Conservation (phyloP, 2,888 invertebrate species). For the Cybosia mesomella region DNA sequence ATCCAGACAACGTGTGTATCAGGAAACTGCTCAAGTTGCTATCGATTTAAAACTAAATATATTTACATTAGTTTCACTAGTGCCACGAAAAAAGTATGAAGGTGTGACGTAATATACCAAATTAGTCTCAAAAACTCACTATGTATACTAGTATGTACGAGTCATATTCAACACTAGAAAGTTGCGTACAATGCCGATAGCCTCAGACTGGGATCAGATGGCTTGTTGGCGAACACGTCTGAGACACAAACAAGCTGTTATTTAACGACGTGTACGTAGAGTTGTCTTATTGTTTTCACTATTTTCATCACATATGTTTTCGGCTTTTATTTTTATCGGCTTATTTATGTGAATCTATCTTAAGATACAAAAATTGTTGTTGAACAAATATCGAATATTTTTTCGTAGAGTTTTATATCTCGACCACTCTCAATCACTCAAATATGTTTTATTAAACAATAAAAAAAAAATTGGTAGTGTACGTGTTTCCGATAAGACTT, state of each 20-base stretch:
- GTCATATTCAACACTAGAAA: too few species aligned
- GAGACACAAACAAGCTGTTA: constrained; percentile 50
- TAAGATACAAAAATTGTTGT: not conserved
- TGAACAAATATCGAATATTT: not conserved
- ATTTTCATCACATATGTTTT: constrained; percentile 25
- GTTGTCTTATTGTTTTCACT: constrained; percentile 37
- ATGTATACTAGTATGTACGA: too few species aligned
- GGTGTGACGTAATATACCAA: too few species aligned
- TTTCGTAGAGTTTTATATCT: not conserved
- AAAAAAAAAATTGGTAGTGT: not conserved
- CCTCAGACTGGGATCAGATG: constrained; percentile 43
- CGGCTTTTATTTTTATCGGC: constrained; percentile 10
- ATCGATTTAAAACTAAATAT: too few species aligned
- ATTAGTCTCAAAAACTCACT: too few species aligned
- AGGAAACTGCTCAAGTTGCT: too few species aligned
- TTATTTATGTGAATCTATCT: not conserved
- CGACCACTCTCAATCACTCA: not conserved
- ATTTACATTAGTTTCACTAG: too few species aligned
- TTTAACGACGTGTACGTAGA: constrained; percentile 35
- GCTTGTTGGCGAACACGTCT: constrained; percentile 44
- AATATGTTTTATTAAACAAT: too few species aligned
- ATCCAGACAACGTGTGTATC: too few species aligned
- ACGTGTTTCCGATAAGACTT: not conserved
- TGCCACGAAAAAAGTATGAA: too few species aligned
- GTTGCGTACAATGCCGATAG: constrained; percentile 34